Conservation (phyloP, 2,113 vertebrate species). For the Scortum barcoo region DNA sequence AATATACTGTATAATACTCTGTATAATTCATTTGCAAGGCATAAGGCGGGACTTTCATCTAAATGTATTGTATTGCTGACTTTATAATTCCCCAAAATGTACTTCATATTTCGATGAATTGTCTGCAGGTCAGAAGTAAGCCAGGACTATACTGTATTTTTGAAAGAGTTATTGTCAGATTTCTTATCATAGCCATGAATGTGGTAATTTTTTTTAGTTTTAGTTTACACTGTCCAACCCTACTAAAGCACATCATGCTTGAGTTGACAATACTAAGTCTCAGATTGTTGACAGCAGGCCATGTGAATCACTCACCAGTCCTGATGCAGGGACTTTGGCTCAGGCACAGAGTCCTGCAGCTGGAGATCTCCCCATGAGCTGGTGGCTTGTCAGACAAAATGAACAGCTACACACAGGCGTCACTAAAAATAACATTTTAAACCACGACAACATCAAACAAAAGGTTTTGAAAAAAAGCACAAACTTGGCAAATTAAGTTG, state of each 20-base stretch:
- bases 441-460: neutral
- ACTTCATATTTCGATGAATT: neutral
- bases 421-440: neutral
- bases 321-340: slow-evolving; percentile 15
- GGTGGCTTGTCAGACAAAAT: neutral
- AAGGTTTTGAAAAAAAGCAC: too few species aligned
- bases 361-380: neutral
- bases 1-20: neutral
- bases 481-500: too few species aligned
- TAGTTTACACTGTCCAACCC: too few species aligned
- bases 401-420: neutral
- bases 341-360: neutral
- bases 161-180: neutral
- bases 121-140: neutral
- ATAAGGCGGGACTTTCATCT: neutral
- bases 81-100: neutral
- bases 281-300: slow-evolving; percentile 30
- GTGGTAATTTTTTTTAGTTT: neutral
- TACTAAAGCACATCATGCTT: neutral
- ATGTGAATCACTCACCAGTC: slow-evolving; percentile 10
- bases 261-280: neutral
- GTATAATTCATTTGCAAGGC: neutral
- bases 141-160: neutral
- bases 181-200: neutral
- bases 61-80: neutral